Percentiles rank a stretch among this genome's conserved stretches.
Conservation (phyloP, 1,140 invertebrate genomes). For the Leptinotarsa lineolata region DNA sequence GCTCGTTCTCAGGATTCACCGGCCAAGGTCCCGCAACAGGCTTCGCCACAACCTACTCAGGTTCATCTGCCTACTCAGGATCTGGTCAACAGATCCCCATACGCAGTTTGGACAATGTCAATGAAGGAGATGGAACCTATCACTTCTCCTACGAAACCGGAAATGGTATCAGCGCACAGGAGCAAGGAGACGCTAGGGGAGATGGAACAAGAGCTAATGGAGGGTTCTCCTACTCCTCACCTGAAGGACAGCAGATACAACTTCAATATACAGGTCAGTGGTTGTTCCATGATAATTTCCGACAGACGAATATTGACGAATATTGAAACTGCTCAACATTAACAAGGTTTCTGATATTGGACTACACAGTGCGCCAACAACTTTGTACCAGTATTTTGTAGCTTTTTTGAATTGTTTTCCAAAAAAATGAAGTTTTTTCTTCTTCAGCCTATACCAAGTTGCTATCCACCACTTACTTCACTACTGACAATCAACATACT, state of each 20-base stretch:
- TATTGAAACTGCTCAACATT: too few species aligned
- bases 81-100: slow-evolving; percentile 58
- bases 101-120: slow-evolving; percentile 58
- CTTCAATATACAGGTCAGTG: slow-evolving; percentile 60
- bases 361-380: too few species aligned
- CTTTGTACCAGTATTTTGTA: too few species aligned
- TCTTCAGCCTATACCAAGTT: too few species aligned
- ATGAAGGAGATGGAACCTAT: slow-evolving; percentile 42
- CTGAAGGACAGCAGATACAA: slow-evolving; percentile 60
- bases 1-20: slow-evolving; percentile 46
- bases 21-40: slow-evolving; percentile 23
- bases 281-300: too few species aligned
- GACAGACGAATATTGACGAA: too few species aligned
- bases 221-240: slow-evolving; percentile 62
- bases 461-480: too few species aligned
- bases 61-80: slow-evolving; percentile 28
- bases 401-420: too few species aligned
- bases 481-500: too few species aligned
- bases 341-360: too few species aligned
- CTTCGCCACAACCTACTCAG: not conserved
- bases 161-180: slow-evolving; percentile 40
- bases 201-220: slow-evolving; percentile 48
- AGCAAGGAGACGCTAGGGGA: slow-evolving; percentile 50
- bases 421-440: too few species aligned
- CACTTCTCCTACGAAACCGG: slow-evolving; percentile 48